These are phyloP conservation scores for Prolemur simus DNA, from an alignment of 2,113 vertebrate genomes.

Conservation along the genomic window DNA sequence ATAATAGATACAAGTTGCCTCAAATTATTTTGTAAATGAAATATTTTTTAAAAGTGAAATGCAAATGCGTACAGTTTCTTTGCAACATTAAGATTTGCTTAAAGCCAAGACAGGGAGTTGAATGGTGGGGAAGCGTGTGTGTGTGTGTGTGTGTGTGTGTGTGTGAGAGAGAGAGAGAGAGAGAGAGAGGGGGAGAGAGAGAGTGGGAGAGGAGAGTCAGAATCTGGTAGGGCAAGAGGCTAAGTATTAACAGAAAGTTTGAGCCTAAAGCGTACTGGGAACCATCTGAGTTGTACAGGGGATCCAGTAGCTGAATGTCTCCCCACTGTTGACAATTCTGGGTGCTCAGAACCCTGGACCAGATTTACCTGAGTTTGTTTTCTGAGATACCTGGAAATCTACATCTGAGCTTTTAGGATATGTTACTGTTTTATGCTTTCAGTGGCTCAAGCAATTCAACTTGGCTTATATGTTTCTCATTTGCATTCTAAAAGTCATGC, in stretches of 20 bases:
- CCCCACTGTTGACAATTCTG: neutral
- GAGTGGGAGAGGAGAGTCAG: neutral
- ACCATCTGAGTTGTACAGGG: neutral
- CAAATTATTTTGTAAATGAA: conserved; percentile 27
- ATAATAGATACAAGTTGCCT: neutral
- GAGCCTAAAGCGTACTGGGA: neutral
- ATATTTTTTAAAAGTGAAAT: conserved; percentile 19
- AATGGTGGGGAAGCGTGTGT: neutral
- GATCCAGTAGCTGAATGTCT: too few species aligned
- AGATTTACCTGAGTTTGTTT: neutral
- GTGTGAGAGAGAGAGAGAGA: neutral
- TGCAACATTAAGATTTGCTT: neutral
- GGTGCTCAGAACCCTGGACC: neutral
- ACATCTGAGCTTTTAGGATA: neutral
- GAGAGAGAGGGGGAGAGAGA: neutral
- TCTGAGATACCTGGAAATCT: neutral
- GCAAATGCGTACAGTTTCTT: neutral
- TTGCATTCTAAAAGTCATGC: neutral
- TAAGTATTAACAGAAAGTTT: neutral
- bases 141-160: neutral
- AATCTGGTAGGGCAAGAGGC: neutral
- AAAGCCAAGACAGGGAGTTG: neutral
- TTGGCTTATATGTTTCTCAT: neutral
- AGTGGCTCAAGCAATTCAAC: neutral
- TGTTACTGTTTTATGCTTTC: neutral